These are phyloP conservation scores for Agrotis clavis DNA, from an alignment of 2,888 invertebrate species.

Conservation along the genomic window DNA sequence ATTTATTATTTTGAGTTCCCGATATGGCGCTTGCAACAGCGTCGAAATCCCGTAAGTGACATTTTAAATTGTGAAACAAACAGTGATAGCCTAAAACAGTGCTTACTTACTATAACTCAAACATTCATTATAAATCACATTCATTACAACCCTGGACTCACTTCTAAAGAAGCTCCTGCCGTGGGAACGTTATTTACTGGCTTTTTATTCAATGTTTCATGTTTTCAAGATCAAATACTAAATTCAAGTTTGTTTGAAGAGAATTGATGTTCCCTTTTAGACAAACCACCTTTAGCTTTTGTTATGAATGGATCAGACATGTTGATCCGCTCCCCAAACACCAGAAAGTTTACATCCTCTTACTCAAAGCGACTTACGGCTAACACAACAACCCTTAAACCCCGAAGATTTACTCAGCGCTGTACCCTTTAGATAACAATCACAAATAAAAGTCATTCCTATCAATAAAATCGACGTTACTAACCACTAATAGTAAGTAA, in stretches of 20 bases:
- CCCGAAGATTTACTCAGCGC: slow-evolving; percentile 17
- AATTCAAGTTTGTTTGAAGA: neutral
- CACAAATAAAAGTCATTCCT: slow-evolving; percentile 44
- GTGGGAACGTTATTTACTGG: too few species aligned
- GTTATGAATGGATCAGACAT: neutral
- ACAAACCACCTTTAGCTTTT: neutral
- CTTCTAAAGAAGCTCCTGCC: too few species aligned
- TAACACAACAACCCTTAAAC: slow-evolving; percentile 13
- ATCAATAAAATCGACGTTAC: slow-evolving; percentile 48
- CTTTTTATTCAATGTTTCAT: neutral
- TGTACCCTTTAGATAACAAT: slow-evolving; percentile 26
- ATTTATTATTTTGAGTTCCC: too few species aligned
- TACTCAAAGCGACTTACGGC: slow-evolving; percentile 8
- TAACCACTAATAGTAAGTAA: slow-evolving; percentile 53
- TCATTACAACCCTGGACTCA: too few species aligned
- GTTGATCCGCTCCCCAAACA: slow-evolving; percentile 13
- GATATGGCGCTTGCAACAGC: too few species aligned
- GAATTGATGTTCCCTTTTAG: neutral
- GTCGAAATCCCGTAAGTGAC: too few species aligned
- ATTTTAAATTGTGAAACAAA: too few species aligned
- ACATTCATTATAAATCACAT: too few species aligned
- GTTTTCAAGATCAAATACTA: neutral
- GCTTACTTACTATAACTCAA: too few species aligned
- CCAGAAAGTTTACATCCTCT: neutral
- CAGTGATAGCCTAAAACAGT: too few species aligned